Evolutionary conservation across 2,113 vertebrate genomes (phyloP).

Genomic region (Sprattus sprattus): DNA sequence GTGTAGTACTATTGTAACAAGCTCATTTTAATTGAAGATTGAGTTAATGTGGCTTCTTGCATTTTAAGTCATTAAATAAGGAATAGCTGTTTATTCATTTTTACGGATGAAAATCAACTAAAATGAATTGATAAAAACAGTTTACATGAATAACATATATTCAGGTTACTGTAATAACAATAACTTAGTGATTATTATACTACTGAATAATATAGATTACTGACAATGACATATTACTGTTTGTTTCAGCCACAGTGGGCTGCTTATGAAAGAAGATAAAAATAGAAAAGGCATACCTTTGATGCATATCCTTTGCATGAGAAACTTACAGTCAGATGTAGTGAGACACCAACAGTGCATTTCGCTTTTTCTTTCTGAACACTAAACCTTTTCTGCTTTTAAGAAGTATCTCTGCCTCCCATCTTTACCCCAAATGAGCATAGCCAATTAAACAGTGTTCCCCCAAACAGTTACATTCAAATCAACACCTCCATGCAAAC

Average conservation of each 20-base stretch:
- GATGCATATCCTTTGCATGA: slow-evolving; percentile 50
- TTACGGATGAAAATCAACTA: too few species aligned
- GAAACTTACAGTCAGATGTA: background rate
- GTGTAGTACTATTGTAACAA: too few species aligned
- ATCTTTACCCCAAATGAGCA: background rate
- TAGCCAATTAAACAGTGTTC: background rate
- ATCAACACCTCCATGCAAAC: slow-evolving; percentile 48
- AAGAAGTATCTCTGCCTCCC: background rate
- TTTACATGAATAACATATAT: too few species aligned
- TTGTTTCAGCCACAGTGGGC: background rate
- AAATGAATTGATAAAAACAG: too few species aligned
- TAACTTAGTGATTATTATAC: background rate
- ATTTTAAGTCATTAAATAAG: too few species aligned
- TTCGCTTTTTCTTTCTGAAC: background rate
- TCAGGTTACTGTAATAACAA: background rate
- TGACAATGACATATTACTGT: background rate
- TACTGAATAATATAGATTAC: too few species aligned
- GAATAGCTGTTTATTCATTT: too few species aligned
- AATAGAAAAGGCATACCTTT: slow-evolving; percentile 61
- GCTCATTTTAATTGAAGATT: too few species aligned
- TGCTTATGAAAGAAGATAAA: slow-evolving; percentile 17
- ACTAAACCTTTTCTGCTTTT: background rate
- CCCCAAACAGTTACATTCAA: background rate
- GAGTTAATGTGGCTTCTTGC: too few species aligned
- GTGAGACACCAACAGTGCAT: background rate